These are phyloP conservation scores for Thamnophis sirtalis DNA, from an alignment of 2,113 vertebrate genomes.

Conservation along the genomic window DNA sequence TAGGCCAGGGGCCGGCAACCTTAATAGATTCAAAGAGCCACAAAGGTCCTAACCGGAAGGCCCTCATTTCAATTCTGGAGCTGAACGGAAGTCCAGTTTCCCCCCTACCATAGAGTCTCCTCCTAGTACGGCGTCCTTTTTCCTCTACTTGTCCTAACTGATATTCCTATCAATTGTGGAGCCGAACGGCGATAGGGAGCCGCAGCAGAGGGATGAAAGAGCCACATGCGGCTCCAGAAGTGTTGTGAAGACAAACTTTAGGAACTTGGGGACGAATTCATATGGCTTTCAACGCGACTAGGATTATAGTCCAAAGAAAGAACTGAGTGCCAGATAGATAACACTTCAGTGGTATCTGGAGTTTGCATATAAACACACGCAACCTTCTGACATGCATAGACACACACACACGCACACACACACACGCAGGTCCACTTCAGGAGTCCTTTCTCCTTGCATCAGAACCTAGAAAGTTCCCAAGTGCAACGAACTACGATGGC, in stretches of 20 bases:
- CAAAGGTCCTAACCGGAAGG: too few relatives aligned
- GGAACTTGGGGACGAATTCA: background rate
- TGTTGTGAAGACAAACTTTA: background rate
- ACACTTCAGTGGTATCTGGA: background rate
- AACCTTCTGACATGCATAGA: background rate
- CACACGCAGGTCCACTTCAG: background rate
- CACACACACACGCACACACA: background rate
- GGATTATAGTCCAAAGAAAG: constrained; percentile 6
- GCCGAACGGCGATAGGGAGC: too few relatives aligned
- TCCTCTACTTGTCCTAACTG: too few relatives aligned
- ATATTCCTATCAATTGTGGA: too few relatives aligned
- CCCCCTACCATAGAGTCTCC: too few relatives aligned
- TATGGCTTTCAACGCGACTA: constrained; percentile 31
- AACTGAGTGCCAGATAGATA: constrained; percentile 23
- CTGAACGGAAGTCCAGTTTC: too few relatives aligned
- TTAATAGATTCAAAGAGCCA: too few relatives aligned
- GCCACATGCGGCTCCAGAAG: background rate
- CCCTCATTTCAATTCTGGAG: too few relatives aligned
- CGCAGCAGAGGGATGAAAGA: too few relatives aligned
- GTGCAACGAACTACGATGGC: accelerated
- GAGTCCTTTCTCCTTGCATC: background rate
- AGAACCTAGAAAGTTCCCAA: constrained; percentile 14
- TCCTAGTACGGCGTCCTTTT: too few relatives aligned
- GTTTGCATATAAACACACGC: background rate
- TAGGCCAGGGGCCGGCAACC: too few relatives aligned